Conservation (phyloP, 35 echinoderm and acorn worm genomes). For the Hemicentrotus pulcherrimus region DNA sequence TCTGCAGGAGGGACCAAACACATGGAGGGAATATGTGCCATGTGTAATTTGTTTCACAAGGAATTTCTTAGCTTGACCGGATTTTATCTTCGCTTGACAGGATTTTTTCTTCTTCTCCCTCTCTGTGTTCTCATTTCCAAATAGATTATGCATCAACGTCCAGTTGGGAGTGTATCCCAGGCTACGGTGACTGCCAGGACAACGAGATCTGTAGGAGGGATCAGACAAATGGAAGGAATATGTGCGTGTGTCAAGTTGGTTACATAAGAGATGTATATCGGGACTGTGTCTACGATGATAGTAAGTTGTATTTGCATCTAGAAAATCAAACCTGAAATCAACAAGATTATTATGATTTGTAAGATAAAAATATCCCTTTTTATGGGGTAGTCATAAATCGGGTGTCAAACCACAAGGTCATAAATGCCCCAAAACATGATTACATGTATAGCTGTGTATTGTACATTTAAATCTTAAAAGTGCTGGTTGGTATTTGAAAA, state of each 20-base stretch:
- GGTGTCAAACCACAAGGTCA: no score
- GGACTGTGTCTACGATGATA: slow-evolving; percentile 9
- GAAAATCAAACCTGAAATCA: background rate
- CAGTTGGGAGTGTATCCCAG: background rate
- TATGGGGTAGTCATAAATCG: no score
- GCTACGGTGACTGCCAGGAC: background rate
- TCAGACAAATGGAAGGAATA: background rate
- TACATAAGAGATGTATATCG: background rate
- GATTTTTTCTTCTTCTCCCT: no score
- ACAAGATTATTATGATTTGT: no score
- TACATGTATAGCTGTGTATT: no score
- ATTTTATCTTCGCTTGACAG: no score
- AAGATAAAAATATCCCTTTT: no score
- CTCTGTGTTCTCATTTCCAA: background rate
- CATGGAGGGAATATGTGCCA: background rate
- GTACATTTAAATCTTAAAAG: no score
- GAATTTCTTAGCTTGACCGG: no score
- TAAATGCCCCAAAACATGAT: no score
- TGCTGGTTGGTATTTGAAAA: no score
- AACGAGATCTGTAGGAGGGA: background rate
- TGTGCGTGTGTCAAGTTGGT: background rate
- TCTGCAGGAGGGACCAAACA: background rate
- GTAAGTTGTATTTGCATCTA: background rate
- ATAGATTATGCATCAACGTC: background rate
- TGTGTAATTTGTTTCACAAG: background rate